Evolutionary conservation across 2,888 invertebrate genomes (phyloP).

Genomic region (Ceratothoa steindachneri): DNA sequence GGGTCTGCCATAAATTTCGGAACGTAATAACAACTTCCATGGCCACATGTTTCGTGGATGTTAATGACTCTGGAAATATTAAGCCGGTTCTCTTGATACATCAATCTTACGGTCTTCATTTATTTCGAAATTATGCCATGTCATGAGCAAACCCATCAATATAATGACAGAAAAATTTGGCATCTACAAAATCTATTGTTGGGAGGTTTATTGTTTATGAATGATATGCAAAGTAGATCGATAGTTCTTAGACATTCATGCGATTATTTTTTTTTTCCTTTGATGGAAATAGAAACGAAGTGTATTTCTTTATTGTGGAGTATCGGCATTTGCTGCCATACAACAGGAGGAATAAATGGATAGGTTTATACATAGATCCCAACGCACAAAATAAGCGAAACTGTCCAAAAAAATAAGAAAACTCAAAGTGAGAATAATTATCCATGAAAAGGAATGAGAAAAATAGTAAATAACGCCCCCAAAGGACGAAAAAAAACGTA

Average conservation of each 20-base stretch:
- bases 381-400: neutral
- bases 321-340: too few relatives aligned
- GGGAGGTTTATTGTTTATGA: neutral
- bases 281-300: too few relatives aligned
- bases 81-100: neutral
- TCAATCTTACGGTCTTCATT: slow-evolving; percentile 8
- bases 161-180: neutral
- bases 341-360: neutral
- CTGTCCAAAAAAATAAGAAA: neutral
- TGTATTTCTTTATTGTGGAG: too few relatives aligned
- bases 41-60: neutral
- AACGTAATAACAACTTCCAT: neutral
- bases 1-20: neutral
- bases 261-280: neutral
- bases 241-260: neutral
- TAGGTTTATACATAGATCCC: neutral
- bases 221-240: slow-evolving; percentile 10
- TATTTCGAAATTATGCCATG: slow-evolving; percentile 7
- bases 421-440: neutral
- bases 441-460: neutral
- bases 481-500: neutral
- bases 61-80: neutral
- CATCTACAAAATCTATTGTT: neutral
- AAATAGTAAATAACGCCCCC: neutral
- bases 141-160: neutral